A percentile compares a stretch with the other conserved stretches of the same genome.
These are phyloP conservation scores for Leucopsar rothschildi DNA, from an alignment of 2,113 vertebrate genomes.

Conservation along the genomic window DNA sequence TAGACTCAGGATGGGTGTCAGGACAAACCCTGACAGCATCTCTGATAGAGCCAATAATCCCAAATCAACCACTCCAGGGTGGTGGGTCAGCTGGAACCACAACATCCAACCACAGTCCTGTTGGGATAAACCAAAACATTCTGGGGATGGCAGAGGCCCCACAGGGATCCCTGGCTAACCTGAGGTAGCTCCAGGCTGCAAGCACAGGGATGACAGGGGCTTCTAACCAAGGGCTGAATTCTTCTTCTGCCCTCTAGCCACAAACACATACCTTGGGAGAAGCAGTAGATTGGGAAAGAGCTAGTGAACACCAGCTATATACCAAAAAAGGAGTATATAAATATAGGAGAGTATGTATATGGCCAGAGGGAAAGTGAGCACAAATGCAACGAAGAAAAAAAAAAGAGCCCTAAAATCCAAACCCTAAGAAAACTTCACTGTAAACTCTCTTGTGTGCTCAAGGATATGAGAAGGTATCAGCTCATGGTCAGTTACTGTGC, in stretches of 20 bases:
- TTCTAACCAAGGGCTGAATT: background rate
- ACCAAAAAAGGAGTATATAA: background rate
- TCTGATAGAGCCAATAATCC: background rate
- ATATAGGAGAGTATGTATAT: background rate
- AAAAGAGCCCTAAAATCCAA: background rate
- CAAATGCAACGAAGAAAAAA: background rate
- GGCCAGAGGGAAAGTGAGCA: background rate
- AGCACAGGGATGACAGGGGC: background rate
- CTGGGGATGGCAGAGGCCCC: background rate
- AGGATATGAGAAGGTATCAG: background rate
- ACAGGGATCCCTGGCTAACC: background rate
- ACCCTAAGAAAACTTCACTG: background rate
- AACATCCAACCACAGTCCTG: background rate
- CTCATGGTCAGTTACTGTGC: background rate
- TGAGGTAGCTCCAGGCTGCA: background rate
- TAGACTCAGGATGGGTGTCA: background rate
- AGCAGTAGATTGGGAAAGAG: background rate
- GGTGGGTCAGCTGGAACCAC: background rate
- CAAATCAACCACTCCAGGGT: background rate
- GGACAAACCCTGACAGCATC: background rate
- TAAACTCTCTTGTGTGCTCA: background rate
- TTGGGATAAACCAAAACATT: background rate
- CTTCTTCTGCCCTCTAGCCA: background rate
- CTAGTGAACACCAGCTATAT: background rate
- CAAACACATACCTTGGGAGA: fast-evolving